phyloP scores from a whole-genome alignment of 2,888 invertebrate species.

The Brassicogethes aeneus region DNA sequence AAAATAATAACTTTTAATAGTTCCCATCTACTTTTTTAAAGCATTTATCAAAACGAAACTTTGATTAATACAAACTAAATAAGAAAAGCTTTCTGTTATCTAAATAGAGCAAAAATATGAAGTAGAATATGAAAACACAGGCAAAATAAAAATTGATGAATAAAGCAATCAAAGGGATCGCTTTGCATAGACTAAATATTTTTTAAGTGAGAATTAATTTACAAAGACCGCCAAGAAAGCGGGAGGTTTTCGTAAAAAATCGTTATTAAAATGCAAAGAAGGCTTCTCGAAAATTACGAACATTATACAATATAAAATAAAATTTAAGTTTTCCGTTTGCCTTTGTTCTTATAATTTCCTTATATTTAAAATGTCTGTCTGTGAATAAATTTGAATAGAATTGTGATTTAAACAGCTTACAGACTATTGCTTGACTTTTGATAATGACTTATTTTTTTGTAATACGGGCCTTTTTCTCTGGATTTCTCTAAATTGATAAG shows the following conservation, averaged over 20 bases:
- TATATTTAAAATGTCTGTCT: constrained; percentile 17
- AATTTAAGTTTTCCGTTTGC: constrained; percentile 21
- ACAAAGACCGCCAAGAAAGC: neutral
- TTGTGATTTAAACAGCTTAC: constrained; percentile 13
- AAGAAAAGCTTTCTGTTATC: no score
- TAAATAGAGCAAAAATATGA: no score
- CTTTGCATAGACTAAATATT: no score
- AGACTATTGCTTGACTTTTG: constrained; percentile 13
- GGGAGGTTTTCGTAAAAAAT: constrained; percentile 3
- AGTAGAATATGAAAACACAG: no score
- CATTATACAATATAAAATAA: constrained; percentile 15
- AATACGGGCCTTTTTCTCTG: neutral
- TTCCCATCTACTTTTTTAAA: no score
- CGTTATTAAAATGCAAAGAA: constrained; percentile 11
- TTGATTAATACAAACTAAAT: no score
- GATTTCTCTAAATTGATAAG: no score
- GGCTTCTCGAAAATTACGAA: constrained; percentile 13
- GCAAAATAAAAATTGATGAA: no score
- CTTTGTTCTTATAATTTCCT: constrained; percentile 21
- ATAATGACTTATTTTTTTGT: neutral
- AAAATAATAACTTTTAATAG: no score
- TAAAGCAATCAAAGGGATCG: no score
- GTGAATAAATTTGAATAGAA: constrained; percentile 17
- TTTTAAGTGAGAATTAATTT: neutral
- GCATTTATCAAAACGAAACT: no score